These are phyloP conservation scores for Naja naja DNA, from an alignment of 2,113 vertebrate species.

Conservation along the genomic window DNA sequence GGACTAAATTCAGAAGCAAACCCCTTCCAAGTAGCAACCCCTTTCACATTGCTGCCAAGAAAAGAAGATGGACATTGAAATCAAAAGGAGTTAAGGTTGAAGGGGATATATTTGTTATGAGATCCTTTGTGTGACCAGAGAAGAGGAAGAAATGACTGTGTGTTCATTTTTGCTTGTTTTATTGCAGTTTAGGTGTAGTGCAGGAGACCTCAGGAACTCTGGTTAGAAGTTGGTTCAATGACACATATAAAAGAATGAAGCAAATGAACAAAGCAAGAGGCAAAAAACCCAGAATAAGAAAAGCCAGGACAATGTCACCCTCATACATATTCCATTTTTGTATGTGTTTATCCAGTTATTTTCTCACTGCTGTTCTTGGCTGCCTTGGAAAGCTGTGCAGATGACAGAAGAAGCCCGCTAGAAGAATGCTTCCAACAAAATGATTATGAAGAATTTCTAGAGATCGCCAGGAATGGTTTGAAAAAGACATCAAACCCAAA, in stretches of 20 bases:
- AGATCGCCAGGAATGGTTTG: slow-evolving; percentile 32
- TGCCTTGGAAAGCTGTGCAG: neutral
- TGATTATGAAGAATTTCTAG: slow-evolving; percentile 50
- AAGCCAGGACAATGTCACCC: neutral
- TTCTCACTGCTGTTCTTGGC: neutral
- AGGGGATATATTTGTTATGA: neutral
- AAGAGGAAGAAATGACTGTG: neutral
- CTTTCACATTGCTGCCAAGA: neutral
- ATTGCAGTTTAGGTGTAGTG: no score
- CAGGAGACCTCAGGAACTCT: neutral
- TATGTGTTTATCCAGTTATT: slow-evolving; percentile 9
- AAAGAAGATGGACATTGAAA: neutral
- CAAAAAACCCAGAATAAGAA: neutral
- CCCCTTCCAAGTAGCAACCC: neutral
- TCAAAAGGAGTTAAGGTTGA: neutral
- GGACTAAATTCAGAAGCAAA: neutral
- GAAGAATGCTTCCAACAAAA: slow-evolving; percentile 47
- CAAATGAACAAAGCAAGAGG: neutral
- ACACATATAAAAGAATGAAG: neutral
- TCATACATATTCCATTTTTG: neutral
- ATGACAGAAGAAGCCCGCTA: neutral
- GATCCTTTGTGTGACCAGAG: neutral
- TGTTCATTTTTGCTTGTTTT: neutral
- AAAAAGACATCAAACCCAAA: neutral
- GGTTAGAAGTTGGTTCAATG: neutral